These are phyloP conservation scores for Thalassoma bifasciatum DNA, from an alignment of 2,113 vertebrate genomes.

Conservation along the genomic window DNA sequence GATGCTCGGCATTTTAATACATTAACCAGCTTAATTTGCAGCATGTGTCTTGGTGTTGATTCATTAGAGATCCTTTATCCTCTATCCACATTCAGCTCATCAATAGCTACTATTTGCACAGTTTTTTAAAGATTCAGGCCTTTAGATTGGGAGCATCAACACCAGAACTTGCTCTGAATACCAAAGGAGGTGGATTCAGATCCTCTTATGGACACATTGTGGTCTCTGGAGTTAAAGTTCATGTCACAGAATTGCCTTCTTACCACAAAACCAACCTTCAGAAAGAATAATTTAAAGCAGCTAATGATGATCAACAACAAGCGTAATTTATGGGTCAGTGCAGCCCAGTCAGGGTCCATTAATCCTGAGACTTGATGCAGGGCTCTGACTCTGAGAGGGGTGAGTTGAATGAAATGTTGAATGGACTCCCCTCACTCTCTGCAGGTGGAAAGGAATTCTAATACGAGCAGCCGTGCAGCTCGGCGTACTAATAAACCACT, in stretches of 20 bases:
- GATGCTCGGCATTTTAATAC: conserved; percentile 39
- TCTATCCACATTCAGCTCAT: conserved; percentile 18
- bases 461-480: conserved; percentile 31
- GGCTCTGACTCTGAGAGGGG: conserved; percentile 35
- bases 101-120: conserved; percentile 1
- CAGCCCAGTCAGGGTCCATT: conserved; percentile 60
- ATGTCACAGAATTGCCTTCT: conserved; percentile 24
- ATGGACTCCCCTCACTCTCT: conserved; percentile 37
- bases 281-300: conserved; percentile 26
- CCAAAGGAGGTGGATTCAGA: not conserved
- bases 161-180: not conserved
- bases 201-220: conserved; percentile 31
- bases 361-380: conserved; percentile 39
- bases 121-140: conserved; percentile 5
- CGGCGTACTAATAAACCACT: conserved; percentile 62
- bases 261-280: conserved; percentile 29
- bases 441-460: conserved; percentile 69
- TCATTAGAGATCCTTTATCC: conserved; percentile 7
- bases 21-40: conserved; percentile 27
- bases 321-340: conserved; percentile 59
- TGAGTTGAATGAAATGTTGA: conserved; percentile 53
- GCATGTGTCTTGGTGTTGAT: conserved; percentile 13
- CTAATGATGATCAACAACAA: conserved; percentile 44
- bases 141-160: not conserved
- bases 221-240: conserved; percentile 32